Evolutionary conservation across 1,140 invertebrate genomes (phyloP), one percentile per base, ranked within the genome.

Genomic region (Bombus confusus): DNA sequence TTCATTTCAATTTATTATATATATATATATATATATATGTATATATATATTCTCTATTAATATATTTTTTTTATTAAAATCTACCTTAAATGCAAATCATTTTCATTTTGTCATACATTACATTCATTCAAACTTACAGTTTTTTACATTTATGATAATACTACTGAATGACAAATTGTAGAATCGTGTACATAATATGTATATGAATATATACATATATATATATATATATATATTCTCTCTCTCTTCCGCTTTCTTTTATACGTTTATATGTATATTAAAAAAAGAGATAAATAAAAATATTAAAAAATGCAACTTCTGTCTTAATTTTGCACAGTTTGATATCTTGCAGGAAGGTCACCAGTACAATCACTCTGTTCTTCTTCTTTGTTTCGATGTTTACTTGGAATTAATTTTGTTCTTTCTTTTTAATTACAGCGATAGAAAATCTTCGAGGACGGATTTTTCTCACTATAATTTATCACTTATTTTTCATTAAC

Each of bases 401-500:
- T 76, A 87, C 34, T 72, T 77, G 43, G 37, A 77, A 43, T 31
- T 31, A 34, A 39, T 52, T 31, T 66, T n/a, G 52, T 68, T 37
- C 31, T 52, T 59, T 31, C 1, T 39, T 66, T 77, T 52, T 78
- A 57, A 41, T 39, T 69, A 69, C 22, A 81, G 25, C 68, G 13
- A 52, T 43, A 28, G 22, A 89, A 47, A 83, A 73, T 86, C 74
- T 86, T 81, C 62, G 69, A 86, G 74, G 85, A 91, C 87, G 87
- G 85, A 86, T 69, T 31, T 25, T 66, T 57, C 22, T 59, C 37
- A 73, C 34, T 79, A 25, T 13, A 73, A 86, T 68, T 80, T 79
- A 91, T 96, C 96, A 97, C 95, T 97, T 97, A 90, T 97, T 97
- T 93, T 97, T 97, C 93, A 96, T 95, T 80, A 96, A 95, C 93